Base-by-base conservation (phyloP, 2,797 vertebrate genomes). In the Squalus acanthias region DNA sequence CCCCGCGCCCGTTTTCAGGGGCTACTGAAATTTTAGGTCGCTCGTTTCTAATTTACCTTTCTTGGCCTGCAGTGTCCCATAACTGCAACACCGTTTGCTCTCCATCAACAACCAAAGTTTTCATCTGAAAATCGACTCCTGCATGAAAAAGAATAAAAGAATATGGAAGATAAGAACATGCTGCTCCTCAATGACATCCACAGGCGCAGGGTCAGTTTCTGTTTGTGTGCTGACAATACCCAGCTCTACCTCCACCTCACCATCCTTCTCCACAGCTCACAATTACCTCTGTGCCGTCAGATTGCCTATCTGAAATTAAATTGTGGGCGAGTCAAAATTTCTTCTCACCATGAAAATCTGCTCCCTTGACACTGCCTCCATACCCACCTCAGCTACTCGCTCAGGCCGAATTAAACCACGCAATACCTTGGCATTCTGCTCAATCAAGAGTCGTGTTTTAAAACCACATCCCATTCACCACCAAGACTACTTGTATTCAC, bases 91-190 rank as follows among this genome's bases (percentile, higher is more conserved):
- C 97, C 46, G 98, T 98, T 8, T 97, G 98, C 91, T 99, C 99
- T 97, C 99, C 99, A 17, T 99, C 99, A 74, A 99, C 98, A 39
- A 99, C 97, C 29, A 99, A 97, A 7, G 98, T 99, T 97, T 99
- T 99, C 98, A 99, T 99, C 97, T 99, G 99, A 97, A 99, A 99
- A 98, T 99, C 99, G 94, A 99, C 99, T 88, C 99, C 99, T 99
- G 96, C 85, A 96, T 24, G 60, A 97, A 97, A 97, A 13, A 96
- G 96, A 96, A 95, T 50, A 20, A 10, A 50, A 85, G 82, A 22
- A 46, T n/a, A 69, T 69, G 65, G 63, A 93, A 29, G 13, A 60
- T 91, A 57, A 91, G 20, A 46, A 10, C 39, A 4, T 10, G 63
- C 17, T 93, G 63, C 17, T 39, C 13, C 91, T 93, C 91, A 50